These are phyloP conservation scores for Metalampra italica DNA, from an alignment of 2,888 invertebrate genomes.

Conservation along the genomic window DNA sequence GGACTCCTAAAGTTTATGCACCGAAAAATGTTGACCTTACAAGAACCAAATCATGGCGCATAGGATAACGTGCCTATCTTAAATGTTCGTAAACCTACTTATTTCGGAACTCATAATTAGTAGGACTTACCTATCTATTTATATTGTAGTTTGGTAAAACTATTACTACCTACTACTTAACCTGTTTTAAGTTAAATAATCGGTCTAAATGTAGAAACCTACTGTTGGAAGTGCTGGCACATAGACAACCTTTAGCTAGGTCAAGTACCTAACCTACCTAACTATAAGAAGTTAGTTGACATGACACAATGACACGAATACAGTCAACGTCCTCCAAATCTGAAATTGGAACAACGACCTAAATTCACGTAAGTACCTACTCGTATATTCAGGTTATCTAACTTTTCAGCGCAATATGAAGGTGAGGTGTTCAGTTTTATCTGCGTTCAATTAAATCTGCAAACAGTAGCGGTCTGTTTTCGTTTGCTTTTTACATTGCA, in stretches of 20 bases:
- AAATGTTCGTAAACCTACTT: no score
- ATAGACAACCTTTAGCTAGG: slow-evolving; percentile 20
- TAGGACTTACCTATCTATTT: no score
- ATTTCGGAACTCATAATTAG: no score
- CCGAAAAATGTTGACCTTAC: no score
- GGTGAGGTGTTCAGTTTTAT: slow-evolving; percentile 26
- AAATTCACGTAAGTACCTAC: slow-evolving; percentile 53
- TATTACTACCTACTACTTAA: no score
- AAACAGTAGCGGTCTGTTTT: slow-evolving; percentile 2
- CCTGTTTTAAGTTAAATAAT: no score
- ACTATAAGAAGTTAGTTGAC: slow-evolving; percentile 13
- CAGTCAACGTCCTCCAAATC: slow-evolving; percentile 34
- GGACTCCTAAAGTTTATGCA: no score
- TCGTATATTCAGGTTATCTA: slow-evolving; percentile 60
- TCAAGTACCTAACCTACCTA: not conserved
- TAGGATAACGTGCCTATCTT: no score
- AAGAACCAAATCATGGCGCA: no score
- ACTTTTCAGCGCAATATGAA: slow-evolving; percentile 38
- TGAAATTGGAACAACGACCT: slow-evolving; percentile 50
- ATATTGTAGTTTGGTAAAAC: no score
- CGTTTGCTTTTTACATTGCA: slow-evolving; percentile 24
- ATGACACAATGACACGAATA: slow-evolving; percentile 44
- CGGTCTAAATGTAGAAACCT: no score
- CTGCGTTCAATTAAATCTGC: slow-evolving; percentile 3
- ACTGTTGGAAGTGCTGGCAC: no score